These are phyloP conservation scores for Trichomalopsis sarcophagae DNA, from an alignment of 1,140 invertebrate genomes.

Conservation along the genomic window DNA sequence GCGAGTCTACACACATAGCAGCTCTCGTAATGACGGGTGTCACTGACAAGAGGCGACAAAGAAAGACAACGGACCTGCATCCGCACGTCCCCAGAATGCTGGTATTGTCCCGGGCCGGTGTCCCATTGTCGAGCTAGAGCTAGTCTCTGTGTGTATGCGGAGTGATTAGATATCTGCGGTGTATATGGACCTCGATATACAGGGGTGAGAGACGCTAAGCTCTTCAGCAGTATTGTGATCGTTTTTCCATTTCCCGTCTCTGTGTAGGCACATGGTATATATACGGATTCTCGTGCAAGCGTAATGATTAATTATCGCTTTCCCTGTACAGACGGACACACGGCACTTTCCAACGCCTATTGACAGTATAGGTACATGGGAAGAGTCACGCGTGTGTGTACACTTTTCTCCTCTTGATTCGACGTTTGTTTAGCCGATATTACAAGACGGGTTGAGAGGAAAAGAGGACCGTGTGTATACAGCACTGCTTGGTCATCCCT, in stretches of 20 bases:
- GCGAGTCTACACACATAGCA: background rate
- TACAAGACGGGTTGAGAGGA: constrained; percentile 9
- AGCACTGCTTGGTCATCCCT: constrained; percentile 55
- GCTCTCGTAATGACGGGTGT: constrained; percentile 47
- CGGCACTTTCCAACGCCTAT: too few relatives aligned
- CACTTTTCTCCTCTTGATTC: constrained; percentile 40
- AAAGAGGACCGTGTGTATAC: background rate
- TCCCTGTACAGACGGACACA: too few relatives aligned
- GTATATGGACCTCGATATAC: background rate
- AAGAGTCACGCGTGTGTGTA: background rate
- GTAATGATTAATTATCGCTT: too few relatives aligned
- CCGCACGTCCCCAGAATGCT: background rate
- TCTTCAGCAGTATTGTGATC: constrained; percentile 26
- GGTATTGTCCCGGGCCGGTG: constrained; percentile 29
- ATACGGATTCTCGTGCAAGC: too few relatives aligned
- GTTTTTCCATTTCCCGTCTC: constrained; percentile 36
- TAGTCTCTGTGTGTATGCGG: constrained; percentile 27
- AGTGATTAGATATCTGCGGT: constrained; percentile 45
- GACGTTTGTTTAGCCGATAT: constrained; percentile 48
- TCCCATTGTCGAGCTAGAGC: constrained; percentile 19
- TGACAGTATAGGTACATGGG: background rate
- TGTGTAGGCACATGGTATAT: background rate
- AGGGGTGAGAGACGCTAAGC: constrained; percentile 17
- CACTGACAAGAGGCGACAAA: constrained; percentile 48
- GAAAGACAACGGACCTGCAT: constrained; percentile 51